Conservation (phyloP, 2,113 vertebrate species). For the Oryzias curvinotus region DNA sequence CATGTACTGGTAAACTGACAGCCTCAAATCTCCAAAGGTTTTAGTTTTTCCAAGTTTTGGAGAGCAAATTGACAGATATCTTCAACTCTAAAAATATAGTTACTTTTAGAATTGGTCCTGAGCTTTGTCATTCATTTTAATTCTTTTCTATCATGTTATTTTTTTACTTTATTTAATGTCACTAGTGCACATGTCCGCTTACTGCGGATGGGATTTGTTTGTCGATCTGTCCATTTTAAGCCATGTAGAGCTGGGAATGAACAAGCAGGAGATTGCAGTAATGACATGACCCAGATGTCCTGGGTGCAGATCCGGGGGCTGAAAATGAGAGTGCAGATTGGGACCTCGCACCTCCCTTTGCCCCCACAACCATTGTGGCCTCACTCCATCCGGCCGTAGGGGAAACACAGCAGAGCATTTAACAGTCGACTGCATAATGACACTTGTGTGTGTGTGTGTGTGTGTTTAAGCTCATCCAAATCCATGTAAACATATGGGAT, state of each 20-base stretch:
- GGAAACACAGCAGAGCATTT: constrained; percentile 56
- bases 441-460: constrained; percentile 23
- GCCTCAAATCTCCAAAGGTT: too few relatives aligned
- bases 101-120: neutral
- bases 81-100: neutral
- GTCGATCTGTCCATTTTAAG: constrained; percentile 44
- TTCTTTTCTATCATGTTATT: constrained; percentile 4
- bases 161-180: constrained; percentile 13
- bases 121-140: neutral
- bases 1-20: neutral
- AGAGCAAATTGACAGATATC: neutral
- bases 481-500: constrained; percentile 65
- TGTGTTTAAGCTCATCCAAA: constrained; percentile 52
- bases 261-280: constrained; percentile 74
- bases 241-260: constrained; percentile 72
- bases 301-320: constrained; percentile 58
- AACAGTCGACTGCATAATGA: constrained; percentile 28
- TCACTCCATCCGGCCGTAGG: constrained; percentile 13
- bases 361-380: neutral
- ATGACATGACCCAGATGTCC: constrained; percentile 75
- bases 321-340: constrained; percentile 76
- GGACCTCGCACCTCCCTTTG: constrained; percentile 15
- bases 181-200: constrained; percentile 4
- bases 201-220: constrained; percentile 26
- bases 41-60: too few relatives aligned